Evolutionary conservation across 1,140 invertebrate genomes (phyloP), one percentile per base, ranked within the genome.

Genomic region (Triops cancriformis): DNA sequence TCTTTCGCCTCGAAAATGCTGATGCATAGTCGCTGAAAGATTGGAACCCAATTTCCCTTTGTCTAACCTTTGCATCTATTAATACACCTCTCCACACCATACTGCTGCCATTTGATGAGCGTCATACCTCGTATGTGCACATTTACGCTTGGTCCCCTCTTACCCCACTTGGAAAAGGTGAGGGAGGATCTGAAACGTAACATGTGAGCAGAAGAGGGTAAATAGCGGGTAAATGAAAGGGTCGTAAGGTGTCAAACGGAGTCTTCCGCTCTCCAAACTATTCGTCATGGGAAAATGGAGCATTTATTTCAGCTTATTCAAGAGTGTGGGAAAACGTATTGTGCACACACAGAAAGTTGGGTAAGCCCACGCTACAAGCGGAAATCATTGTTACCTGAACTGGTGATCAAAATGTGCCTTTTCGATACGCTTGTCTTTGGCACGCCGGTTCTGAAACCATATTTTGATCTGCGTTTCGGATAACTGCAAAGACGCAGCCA

Each of bases 381-480:
- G 11, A 5, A 76, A 51, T n/a, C 26, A n/a, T 72, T 77, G 23
- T 51, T 86, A 96, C 95, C 95, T 92, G 84, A 94, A 94, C 80
- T 96, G 94, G 82, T 97, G 95, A 86, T 98, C 96, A 31, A 96
- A 86, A 77, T 97, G 94, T 0, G 95, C 95, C 82, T 98, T 98
- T 83, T 98, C 95, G 78, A 98, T 95, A 74, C 96, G 87, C 85
- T 98, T 98, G 82, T 98, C 95, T 85, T 98, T 98, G 10, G 96
- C 96, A 80, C 96, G 87, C 73, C 96, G 87, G 85, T 98, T 98
- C 85, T 98, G 96, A 83, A 97, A 98, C 96, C 96, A 97, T 79
- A 97, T 97, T 85, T 97, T 97, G 75, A 97, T 95, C 79, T 86
- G 94, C 0, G 95, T 97, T 85, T 98, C 96, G 2, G 93, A 94